These are phyloP conservation scores for Artibeus jamaicensis DNA, from an alignment of 2,797 vertebrate species.

Conservation along the genomic window DNA sequence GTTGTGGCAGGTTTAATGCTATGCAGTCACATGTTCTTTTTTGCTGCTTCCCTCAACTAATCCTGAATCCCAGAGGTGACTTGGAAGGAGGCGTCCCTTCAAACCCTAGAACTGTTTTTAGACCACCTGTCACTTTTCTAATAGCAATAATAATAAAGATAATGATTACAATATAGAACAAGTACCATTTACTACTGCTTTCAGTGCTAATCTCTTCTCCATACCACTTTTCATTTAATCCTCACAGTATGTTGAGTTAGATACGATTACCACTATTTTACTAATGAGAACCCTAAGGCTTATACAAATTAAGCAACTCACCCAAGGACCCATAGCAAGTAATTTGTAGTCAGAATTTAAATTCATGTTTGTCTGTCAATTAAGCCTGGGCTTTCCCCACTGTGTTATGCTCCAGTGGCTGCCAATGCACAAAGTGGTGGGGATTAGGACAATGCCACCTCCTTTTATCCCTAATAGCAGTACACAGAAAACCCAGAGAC, in stretches of 20 bases:
- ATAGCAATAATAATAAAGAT: neutral
- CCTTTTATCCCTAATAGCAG: neutral
- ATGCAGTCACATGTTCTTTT: neutral
- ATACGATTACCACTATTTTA: neutral
- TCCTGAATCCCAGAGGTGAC: neutral
- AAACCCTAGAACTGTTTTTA: neutral
- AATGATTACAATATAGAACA: neutral
- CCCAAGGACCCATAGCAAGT: neutral
- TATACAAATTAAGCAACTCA: constrained; percentile 3
- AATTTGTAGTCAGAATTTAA: neutral
- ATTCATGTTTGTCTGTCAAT: neutral
- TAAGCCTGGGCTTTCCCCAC: neutral
- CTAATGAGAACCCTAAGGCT: constrained; percentile 23
- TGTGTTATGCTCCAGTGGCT: neutral
- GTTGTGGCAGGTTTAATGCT: neutral
- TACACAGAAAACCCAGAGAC: neutral
- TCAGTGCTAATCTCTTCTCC: neutral
- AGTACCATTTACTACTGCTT: neutral
- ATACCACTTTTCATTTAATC: neutral
- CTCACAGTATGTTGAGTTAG: neutral
- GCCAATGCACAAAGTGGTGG: neutral
- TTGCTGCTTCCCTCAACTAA: neutral
- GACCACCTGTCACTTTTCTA: neutral
- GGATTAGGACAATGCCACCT: neutral
- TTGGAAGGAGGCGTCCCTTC: neutral